Base-by-base conservation (phyloP, 92 coral and sea anemone species). In the Actinostola sp. region DNA sequence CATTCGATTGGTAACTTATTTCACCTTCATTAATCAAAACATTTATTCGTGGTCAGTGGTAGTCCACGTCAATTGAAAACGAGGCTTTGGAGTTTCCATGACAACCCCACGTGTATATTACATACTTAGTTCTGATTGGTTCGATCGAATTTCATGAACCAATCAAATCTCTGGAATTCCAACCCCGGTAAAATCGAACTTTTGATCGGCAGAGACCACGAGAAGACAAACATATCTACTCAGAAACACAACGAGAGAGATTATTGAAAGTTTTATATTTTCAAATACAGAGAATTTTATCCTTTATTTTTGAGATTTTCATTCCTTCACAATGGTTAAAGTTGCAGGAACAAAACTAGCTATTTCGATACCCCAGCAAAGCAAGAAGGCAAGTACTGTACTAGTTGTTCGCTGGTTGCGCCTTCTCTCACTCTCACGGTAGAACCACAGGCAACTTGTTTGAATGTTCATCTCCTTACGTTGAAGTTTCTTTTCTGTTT, bases 151-250 rank as follows among this genome's bases (percentile, higher is more conserved):
- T 17, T 41, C 41, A 43, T 41, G n/a, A 67, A 28, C 99, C 97
- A 95, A 95, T 92, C 79, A 89, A 64, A 81, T 45, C 27, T 44
- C 56, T 70, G 53, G 83, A 62, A 44, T 71, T 87, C 88, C 85
- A 91, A 91, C 88, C 88, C 99, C 95, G 90, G 90, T 88, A 87
- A 85, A 90, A 83, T 87, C 83, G 83, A 83, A 89, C 73, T 73
- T 59, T 45, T 59, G 33, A 60, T 83, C 89, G 45, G 53, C 61
- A 53, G 25, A 31, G 41, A 32, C 25, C 23, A 46, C 33, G 19
- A 11, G 68, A 48, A 61, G 16, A 52, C 70, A 66, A 79, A 63
- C 34, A 26, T 41, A 32, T 4, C 30, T 16, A 39, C 51, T 2
- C 53, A 52, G n/a, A n/a, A n/a, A n/a, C n/a, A n/a, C n/a, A n/a